Conservation (phyloP, 2,888 invertebrate genomes). For the Cephus runcator region DNA sequence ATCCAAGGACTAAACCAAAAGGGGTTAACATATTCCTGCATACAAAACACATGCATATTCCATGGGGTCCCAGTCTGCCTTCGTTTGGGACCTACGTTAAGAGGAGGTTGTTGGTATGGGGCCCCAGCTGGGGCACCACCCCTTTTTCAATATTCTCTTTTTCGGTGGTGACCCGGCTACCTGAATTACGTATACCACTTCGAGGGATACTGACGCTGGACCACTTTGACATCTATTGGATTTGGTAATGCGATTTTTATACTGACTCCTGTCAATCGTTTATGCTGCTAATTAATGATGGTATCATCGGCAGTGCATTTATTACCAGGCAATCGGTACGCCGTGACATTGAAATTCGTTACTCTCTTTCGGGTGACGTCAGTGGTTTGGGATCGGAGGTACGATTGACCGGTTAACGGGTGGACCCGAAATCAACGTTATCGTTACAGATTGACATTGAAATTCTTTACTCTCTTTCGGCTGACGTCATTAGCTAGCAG, state of each 20-base stretch:
- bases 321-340: not conserved
- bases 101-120: conserved; percentile 28
- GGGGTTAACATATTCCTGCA: conserved; percentile 63
- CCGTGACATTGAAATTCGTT: conserved; percentile 5
- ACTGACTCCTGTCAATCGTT: conserved; percentile 14
- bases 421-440: too few species aligned
- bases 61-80: conserved; percentile 48
- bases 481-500: too few species aligned
- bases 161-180: not conserved
- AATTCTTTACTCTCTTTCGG: too few species aligned
- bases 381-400: not conserved
- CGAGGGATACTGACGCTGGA: not conserved
- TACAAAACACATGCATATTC: conserved; percentile 60
- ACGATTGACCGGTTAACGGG: not conserved
- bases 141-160: conserved; percentile 6
- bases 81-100: not conserved
- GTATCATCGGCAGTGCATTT: not conserved
- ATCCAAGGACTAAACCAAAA: conserved; percentile 62
- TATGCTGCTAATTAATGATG: conserved; percentile 16
- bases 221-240: conserved; percentile 47
- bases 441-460: too few species aligned
- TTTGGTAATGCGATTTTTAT: conserved; percentile 62
- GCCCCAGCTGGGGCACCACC: conserved; percentile 59
- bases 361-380: not conserved
- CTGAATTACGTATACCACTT: not conserved